Percentiles rank a stretch among this genome's conserved stretches.
These are phyloP conservation scores for Centruroides sculpturatus DNA, from an alignment of 1,140 invertebrate genomes.

Conservation along the genomic window DNA sequence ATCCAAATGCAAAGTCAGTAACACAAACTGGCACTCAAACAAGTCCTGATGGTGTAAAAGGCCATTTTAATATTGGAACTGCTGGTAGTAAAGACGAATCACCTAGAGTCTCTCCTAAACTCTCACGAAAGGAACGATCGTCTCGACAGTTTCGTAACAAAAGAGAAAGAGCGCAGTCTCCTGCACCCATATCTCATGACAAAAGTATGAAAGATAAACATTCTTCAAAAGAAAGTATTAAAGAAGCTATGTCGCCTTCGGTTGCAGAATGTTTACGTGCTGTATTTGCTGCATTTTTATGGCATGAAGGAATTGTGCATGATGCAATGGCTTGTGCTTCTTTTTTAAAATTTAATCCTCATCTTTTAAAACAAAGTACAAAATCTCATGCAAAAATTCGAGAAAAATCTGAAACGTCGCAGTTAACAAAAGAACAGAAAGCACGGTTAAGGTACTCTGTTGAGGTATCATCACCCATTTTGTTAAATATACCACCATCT, in stretches of 20 bases:
- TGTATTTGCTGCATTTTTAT: conserved; percentile 87
- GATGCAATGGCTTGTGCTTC: conserved; percentile 95
- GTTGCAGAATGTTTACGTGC: conserved; percentile 82
- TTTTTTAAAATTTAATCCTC: conserved; percentile 69
- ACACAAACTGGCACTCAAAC: conserved; percentile 61
- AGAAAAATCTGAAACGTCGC: conserved; percentile 8
- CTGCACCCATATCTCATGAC: conserved; percentile 24
- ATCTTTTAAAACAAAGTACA: conserved; percentile 18
- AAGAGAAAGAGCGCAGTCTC: conserved; percentile 46
- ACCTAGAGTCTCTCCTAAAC: conserved; percentile 45
- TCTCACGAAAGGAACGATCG: conserved; percentile 40
- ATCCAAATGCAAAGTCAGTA: conserved; percentile 23
- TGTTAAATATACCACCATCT: conserved; percentile 54
- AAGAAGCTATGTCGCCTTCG: conserved; percentile 77
- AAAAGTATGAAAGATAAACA: conserved; percentile 12
- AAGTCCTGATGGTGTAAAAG: conserved; percentile 43
- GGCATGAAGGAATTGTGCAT: conserved; percentile 94
- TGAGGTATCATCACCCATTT: conserved; percentile 59
- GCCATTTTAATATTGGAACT: conserved; percentile 45
- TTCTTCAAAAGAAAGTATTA: conserved; percentile 33
- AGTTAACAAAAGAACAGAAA: conserved; percentile 23
- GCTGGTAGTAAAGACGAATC: conserved; percentile 33
- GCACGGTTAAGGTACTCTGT: conserved; percentile 65
- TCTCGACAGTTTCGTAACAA: conserved; percentile 32
- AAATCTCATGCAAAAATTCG: conserved; percentile 10